phyloP scores from a whole-genome alignment of 2,113 vertebrate species.

The Nerophis lumbriciformis region DNA sequence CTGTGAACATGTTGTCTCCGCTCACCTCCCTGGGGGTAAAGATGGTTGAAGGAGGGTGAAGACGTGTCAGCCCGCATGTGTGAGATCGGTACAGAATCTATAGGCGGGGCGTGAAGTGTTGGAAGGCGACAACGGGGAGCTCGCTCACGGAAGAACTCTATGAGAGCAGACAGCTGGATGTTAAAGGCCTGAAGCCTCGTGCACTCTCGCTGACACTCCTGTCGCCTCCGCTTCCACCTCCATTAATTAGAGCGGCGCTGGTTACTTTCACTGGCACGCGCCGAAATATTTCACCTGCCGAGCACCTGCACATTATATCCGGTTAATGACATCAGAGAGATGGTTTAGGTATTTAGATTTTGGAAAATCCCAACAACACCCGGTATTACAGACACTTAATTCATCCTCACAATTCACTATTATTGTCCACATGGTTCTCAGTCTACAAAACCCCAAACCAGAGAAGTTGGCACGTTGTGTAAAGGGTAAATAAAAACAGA shows the following conservation, averaged over 20 bases:
- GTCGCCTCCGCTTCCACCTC: constrained; percentile 36
- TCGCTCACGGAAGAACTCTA: constrained; percentile 28
- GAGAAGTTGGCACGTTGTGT: no score
- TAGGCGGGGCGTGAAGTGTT: constrained; percentile 11
- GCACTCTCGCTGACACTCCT: constrained; percentile 39
- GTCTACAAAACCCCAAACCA: no score
- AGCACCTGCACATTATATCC: constrained; percentile 31
- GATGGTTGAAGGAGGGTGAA: constrained; percentile 5
- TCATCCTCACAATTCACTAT: no score
- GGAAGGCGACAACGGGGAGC: constrained; percentile 9
- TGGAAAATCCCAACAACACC: no score
- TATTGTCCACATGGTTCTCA: no score
- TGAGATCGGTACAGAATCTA: constrained; percentile 13
- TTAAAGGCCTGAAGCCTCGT: constrained; percentile 32
- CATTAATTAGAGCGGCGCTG: constrained; percentile 48
- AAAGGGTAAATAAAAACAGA: no score
- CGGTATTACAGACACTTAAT: no score
- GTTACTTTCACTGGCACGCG: constrained; percentile 12
- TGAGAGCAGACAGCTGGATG: constrained; percentile 52
- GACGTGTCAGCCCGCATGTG: constrained; percentile 22
- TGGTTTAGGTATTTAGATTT: no score
- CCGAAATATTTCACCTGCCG: constrained; percentile 43
- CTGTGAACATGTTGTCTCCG: constrained; percentile 2
- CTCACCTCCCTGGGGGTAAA: background rate
- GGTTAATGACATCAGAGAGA: constrained; percentile 2